These are phyloP conservation scores for Labeo calbasu DNA, from an alignment of 2,797 vertebrate species.

Conservation along the genomic window DNA sequence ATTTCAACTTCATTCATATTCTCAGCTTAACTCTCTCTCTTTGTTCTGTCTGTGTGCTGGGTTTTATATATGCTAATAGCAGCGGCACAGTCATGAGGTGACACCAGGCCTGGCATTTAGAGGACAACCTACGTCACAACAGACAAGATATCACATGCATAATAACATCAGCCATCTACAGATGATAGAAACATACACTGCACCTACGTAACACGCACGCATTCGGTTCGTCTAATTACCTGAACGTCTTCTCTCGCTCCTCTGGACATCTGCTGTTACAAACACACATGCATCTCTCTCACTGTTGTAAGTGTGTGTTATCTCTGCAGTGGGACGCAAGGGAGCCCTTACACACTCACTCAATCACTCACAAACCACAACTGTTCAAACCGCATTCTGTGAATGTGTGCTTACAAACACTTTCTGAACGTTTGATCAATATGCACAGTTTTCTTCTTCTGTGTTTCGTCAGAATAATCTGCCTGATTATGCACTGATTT, in stretches of 20 bases:
- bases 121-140: conserved; percentile 56
- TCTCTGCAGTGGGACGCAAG: conserved; percentile 52
- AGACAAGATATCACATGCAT: conserved; percentile 47
- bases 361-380: conserved; percentile 47
- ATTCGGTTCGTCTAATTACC: not conserved
- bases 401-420: not conserved
- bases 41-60: not conserved
- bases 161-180: conserved; percentile 8
- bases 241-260: not conserved
- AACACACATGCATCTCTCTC: conserved; percentile 10
- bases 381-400: not conserved
- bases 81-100: conserved; percentile 18
- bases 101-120: conserved; percentile 43
- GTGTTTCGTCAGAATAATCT: conserved; percentile 22
- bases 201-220: not conserved
- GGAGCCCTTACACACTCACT: conserved; percentile 58
- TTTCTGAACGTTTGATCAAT: conserved; percentile 54
- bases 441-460: conserved; percentile 24
- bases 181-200: conserved; percentile 7
- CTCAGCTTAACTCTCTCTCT: not conserved
- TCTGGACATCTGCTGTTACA: not conserved
- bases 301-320: conserved; percentile 16
- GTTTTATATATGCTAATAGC: conserved; percentile 28
- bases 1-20: not conserved
- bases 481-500: conserved; percentile 1